phyloP scores from a whole-genome alignment of 2,888 invertebrate species.

The Oxytorus armatus region DNA sequence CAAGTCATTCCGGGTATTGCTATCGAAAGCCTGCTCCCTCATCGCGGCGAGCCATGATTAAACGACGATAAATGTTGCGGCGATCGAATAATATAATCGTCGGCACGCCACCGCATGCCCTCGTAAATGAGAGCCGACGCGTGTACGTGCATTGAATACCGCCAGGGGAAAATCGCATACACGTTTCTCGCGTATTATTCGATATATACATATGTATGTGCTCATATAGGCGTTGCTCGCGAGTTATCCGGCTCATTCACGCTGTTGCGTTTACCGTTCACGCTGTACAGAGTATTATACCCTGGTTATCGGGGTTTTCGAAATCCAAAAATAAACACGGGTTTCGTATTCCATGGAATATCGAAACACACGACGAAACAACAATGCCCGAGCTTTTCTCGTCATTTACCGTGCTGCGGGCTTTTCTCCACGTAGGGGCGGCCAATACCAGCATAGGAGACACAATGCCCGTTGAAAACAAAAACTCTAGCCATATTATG shows the following conservation, averaged over 20 bases:
- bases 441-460: too few relatives aligned
- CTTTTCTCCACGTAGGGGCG: too few relatives aligned
- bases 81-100: conserved; percentile 55
- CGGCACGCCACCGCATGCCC: conserved; percentile 51
- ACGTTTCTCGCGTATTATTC: conserved; percentile 5
- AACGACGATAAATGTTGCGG: conserved; percentile 71
- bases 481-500: too few relatives aligned
- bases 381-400: conserved; percentile 42
- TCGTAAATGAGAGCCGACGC: conserved; percentile 69
- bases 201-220: conserved; percentile 4
- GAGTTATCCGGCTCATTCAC: conserved; percentile 30
- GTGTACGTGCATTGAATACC: conserved; percentile 66
- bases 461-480: too few relatives aligned
- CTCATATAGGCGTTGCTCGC: conserved; percentile 23
- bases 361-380: conserved; percentile 30
- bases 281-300: not conserved
- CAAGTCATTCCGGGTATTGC: not conserved
- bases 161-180: not conserved
- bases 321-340: conserved; percentile 44
- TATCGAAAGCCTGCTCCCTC: not conserved
- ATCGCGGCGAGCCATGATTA: conserved; percentile 41
- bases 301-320: conserved; percentile 1
- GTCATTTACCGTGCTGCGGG: too few relatives aligned
- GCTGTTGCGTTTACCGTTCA: conserved; percentile 7
- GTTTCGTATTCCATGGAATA: conserved; percentile 25